Conservation (phyloP, 2,797 vertebrate genomes). For the Acropternis orthonyx region DNA sequence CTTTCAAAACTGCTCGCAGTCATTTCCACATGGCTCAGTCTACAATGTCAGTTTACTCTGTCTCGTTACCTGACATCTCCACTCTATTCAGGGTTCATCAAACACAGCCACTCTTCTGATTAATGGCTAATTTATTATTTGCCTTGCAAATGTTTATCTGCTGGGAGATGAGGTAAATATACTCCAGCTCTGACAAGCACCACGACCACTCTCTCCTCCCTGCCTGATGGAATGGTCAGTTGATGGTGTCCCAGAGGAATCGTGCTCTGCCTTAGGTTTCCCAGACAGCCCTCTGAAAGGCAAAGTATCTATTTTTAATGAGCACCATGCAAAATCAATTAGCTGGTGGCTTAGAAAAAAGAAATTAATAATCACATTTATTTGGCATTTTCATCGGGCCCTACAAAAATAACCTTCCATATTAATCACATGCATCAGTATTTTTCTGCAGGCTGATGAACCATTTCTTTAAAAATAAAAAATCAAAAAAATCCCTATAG, state of each 20-base stretch:
- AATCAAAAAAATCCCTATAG: not conserved
- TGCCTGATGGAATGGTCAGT: conserved; percentile 75
- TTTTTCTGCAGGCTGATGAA: not conserved
- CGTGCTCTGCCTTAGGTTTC: conserved; percentile 61
- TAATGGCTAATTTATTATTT: conserved; percentile 83
- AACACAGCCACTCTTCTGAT: conserved; percentile 70
- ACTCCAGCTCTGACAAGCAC: conserved; percentile 73
- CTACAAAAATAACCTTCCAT: conserved; percentile 42
- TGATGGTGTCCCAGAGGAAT: conserved; percentile 74
- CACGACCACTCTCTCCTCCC: conserved; percentile 37
- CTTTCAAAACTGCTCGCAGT: not conserved
- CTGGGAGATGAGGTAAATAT: conserved; percentile 73
- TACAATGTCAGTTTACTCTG: conserved; percentile 62
- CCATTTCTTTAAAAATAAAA: conserved; percentile 19
- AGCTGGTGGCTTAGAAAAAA: conserved; percentile 56
- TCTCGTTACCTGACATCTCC: conserved; percentile 67
- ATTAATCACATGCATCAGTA: not conserved
- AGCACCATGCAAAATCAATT: conserved; percentile 77
- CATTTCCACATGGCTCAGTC: conserved; percentile 23
- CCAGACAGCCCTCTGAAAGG: conserved; percentile 72
- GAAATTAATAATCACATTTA: conserved; percentile 75
- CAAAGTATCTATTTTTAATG: conserved; percentile 81
- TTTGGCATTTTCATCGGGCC: conserved; percentile 35
- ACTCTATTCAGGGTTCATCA: conserved; percentile 76
- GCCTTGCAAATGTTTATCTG: conserved; percentile 81